Percentiles rank a stretch among this genome's conserved stretches.
phyloP scores from a whole-genome alignment of 1,140 invertebrate genomes.

The Tetragonula clypearis region DNA sequence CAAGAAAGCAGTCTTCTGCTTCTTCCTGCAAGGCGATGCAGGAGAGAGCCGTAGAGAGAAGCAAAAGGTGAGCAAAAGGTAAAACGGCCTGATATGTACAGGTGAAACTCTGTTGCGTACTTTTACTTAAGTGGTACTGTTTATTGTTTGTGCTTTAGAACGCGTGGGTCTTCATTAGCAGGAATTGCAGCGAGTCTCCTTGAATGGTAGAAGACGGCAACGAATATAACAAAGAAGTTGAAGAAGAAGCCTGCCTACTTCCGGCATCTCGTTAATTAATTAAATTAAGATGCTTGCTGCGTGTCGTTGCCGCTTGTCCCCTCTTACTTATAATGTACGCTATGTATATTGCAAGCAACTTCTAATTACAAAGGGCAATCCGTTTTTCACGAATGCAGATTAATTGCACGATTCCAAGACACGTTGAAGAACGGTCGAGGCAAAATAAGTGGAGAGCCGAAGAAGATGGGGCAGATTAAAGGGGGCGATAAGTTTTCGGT shows the following conservation, averaged over 20 bases:
- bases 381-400: conserved; percentile 12
- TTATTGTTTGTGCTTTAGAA: conserved; percentile 63
- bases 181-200: conserved; percentile 53
- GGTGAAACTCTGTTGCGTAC: conserved; percentile 27
- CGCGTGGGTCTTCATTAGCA: conserved; percentile 65
- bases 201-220: neutral
- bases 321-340: neutral
- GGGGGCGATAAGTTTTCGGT: neutral
- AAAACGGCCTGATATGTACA: neutral
- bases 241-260: conserved; percentile 56
- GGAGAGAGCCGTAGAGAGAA: neutral
- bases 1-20: too few species aligned
- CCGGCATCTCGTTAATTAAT: conserved; percentile 68
- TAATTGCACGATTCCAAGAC: conserved; percentile 19
- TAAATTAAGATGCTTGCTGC: conserved; percentile 58
- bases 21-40: conserved; percentile 13
- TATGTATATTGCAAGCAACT: neutral
- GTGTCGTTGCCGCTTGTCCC: neutral
- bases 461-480: neutral
- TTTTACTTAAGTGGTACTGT: conserved; percentile 60
- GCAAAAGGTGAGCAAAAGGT: neutral
- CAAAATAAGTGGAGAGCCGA: neutral
- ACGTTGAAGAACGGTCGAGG: neutral
- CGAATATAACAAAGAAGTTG: conserved; percentile 50
- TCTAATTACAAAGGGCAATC: neutral